Evolutionary conservation across 2,797 vertebrate species (phyloP).

Genomic region (Eupleurogrammus muticus): DNA sequence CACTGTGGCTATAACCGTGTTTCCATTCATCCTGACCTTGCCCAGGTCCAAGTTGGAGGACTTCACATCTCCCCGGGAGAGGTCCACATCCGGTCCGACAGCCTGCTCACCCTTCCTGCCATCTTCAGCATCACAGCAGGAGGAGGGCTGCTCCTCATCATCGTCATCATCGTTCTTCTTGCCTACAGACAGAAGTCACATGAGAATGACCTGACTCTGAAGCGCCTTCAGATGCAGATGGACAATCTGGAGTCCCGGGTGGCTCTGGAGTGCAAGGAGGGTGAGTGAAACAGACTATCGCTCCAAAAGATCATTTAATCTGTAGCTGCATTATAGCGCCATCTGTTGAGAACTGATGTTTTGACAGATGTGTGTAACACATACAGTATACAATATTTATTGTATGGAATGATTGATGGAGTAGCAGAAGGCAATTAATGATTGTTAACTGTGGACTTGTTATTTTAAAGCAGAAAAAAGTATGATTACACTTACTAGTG

Average conservation of each 20-base stretch:
- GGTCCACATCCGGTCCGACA: slow-evolving; percentile 92
- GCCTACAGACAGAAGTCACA: slow-evolving; percentile 96
- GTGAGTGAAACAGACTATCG: slow-evolving; percentile 69
- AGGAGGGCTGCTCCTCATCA: slow-evolving; percentile 93
- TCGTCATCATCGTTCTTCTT: slow-evolving; percentile 94
- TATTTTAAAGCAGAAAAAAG: not conserved
- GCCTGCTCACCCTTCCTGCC: slow-evolving; percentile 92
- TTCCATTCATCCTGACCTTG: not conserved
- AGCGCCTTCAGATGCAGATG: slow-evolving; percentile 98
- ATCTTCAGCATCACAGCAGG: slow-evolving; percentile 94
- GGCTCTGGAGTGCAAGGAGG: slow-evolving; percentile 97
- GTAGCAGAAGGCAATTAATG: not conserved
- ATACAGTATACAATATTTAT: not conserved
- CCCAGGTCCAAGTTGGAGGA: slow-evolving; percentile 93
- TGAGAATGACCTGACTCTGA: slow-evolving; percentile 95
- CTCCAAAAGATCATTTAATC: not conserved
- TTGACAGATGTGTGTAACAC: not conserved
- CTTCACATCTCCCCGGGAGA: slow-evolving; percentile 93
- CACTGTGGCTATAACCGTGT: not conserved
- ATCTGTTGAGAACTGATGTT: slow-evolving; percentile 26
- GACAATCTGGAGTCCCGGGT: slow-evolving; percentile 97
- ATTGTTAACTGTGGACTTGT: not conserved
- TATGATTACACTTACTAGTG: too few species aligned
- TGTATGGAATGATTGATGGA: not conserved
- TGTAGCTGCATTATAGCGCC: slow-evolving; percentile 9